A percentile compares a stretch with the other conserved stretches of the same genome.
Conservation (phyloP, 2,113 vertebrate species). For the Brachyhypopomus gauderio region DNA sequence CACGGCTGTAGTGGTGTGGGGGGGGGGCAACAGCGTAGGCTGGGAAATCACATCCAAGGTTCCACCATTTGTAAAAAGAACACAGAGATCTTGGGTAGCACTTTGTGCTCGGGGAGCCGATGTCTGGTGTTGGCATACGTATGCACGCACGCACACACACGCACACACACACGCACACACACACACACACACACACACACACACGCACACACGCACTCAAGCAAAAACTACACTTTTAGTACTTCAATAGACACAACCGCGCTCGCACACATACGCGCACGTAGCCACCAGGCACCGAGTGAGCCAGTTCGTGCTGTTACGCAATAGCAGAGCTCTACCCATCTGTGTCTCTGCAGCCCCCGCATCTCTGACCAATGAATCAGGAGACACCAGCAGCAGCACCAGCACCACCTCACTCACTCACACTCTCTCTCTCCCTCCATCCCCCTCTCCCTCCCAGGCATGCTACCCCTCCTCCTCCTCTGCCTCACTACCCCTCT, state of each 20-base stretch:
- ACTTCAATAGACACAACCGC: too few relatives aligned
- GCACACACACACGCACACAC: too few relatives aligned
- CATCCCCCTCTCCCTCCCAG: neutral
- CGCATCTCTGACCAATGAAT: conserved; percentile 70
- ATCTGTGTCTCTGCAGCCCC: conserved; percentile 72
- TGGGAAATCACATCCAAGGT: too few relatives aligned
- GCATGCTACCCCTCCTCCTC: too few relatives aligned
- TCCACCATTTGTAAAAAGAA: conserved; percentile 42
- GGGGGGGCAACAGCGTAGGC: too few relatives aligned
- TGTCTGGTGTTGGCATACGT: conserved; percentile 35
- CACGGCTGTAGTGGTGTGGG: too few relatives aligned
- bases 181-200: conserved; percentile 46
- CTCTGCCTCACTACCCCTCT: neutral
- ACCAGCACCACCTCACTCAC: conserved; percentile 1
- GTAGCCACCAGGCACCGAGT: conserved; percentile 51
- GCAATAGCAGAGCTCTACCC: conserved; percentile 74
- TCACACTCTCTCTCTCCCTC: neutral
- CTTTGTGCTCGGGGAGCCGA: conserved; percentile 7
- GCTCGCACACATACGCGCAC: conserved; percentile 15
- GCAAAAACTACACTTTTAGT: too few relatives aligned
- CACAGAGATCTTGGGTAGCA: conserved; percentile 6
- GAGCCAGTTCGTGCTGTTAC: conserved; percentile 64
- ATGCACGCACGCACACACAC: conserved; percentile 4
- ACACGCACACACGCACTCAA: conserved; percentile 35
- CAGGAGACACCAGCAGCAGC: conserved; percentile 68